Conservation (phyloP, 2,113 vertebrate genomes). For the Pseudopipra pipra region DNA sequence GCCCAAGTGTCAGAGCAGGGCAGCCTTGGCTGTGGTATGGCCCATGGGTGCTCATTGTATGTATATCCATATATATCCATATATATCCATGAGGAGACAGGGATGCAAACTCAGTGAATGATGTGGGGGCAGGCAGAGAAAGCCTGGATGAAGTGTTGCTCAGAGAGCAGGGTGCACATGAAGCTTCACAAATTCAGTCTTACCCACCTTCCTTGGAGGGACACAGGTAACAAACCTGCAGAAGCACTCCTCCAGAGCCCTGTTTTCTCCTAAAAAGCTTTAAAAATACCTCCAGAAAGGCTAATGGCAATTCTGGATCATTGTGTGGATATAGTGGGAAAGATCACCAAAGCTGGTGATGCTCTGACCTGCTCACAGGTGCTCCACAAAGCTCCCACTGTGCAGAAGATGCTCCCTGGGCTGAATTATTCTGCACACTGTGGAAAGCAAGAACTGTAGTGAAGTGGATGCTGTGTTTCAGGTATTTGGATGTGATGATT, state of each 20-base stretch:
- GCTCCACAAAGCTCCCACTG: accelerated
- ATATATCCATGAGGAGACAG: neutral
- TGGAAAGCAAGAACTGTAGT: neutral
- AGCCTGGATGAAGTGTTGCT: neutral
- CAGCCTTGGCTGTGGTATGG: neutral
- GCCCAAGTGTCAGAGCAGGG: neutral
- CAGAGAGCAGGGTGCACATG: neutral
- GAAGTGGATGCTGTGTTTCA: neutral
- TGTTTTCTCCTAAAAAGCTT: accelerated
- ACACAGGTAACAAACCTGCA: accelerated
- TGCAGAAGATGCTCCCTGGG: neutral
- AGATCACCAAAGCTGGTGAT: neutral
- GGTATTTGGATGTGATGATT: neutral
- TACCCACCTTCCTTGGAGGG: neutral
- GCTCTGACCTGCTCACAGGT: neutral
- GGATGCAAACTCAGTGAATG: neutral
- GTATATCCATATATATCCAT: accelerated
- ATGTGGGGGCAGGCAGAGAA: neutral
- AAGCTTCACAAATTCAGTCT: neutral
- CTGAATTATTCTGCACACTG: neutral
- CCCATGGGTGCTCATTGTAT: neutral
- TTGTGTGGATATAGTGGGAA: neutral
- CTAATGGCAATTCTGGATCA: neutral
- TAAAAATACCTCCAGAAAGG: neutral
- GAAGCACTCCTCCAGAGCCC: neutral